Conservation (phyloP, 2,113 vertebrate genomes). For the Dissostichus mawsoni region DNA sequence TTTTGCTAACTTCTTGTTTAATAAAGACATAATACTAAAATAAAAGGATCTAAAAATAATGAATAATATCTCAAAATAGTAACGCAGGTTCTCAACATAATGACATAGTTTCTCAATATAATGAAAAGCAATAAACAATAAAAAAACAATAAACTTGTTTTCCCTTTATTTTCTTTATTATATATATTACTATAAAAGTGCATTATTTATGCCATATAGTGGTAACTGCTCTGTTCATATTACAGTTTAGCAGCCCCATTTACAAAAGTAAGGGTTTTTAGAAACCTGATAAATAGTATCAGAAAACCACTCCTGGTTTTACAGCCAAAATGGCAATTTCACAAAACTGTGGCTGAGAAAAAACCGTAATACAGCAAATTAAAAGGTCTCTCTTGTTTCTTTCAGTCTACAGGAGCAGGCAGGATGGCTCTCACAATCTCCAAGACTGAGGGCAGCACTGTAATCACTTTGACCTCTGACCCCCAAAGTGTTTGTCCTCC, state of each 20-base stretch:
- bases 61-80: no score
- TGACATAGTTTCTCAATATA: no score
- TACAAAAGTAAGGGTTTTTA: background rate
- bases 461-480: conserved; percentile 71
- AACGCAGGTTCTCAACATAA: no score
- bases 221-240: background rate
- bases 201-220: background rate
- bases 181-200: background rate
- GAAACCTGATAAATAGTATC: background rate
- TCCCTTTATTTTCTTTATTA: no score
- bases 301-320: no score
- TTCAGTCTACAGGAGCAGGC: conserved; percentile 11
- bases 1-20: no score
- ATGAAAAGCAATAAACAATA: no score
- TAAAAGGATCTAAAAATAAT: no score
- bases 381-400: background rate
- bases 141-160: no score
- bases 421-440: conserved; percentile 73
- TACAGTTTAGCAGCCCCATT: background rate
- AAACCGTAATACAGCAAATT: background rate
- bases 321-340: no score
- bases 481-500: conserved; percentile 61
- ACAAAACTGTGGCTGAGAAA: no score
- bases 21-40: no score
- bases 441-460: conserved; percentile 66